Evolutionary conservation across 2,888 invertebrate genomes (phyloP).

Genomic region (Aspidiotus destructor): DNA sequence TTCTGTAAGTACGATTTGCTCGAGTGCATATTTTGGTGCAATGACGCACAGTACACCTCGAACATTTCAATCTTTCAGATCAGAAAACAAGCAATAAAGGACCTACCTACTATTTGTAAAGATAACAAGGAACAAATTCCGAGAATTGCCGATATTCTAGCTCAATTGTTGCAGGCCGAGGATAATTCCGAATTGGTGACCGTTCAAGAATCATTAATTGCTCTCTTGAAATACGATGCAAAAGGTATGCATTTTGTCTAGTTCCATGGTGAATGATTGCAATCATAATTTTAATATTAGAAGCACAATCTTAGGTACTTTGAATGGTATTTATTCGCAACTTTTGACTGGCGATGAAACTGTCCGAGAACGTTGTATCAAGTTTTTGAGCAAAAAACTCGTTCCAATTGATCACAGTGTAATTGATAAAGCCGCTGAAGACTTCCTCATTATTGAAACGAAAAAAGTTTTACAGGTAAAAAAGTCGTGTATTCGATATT

Average conservation of each 20-base stretch:
- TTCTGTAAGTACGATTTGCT: slow-evolving; percentile 53
- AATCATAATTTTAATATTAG: slow-evolving; percentile 5
- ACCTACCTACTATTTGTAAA: slow-evolving; percentile 76
- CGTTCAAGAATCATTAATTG: slow-evolving; percentile 70
- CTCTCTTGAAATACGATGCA: slow-evolving; percentile 64
- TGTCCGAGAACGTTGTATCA: slow-evolving; percentile 75
- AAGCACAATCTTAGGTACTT: slow-evolving; percentile 44
- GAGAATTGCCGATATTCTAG: slow-evolving; percentile 82
- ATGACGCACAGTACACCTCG: too few species aligned
- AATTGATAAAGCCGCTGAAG: slow-evolving; percentile 75
- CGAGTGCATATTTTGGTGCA: background rate
- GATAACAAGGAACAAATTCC: slow-evolving; percentile 71
- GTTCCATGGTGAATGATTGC: background rate
- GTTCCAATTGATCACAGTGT: slow-evolving; percentile 67
- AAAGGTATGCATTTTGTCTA: slow-evolving; percentile 44
- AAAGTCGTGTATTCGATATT: background rate
- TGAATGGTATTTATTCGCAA: slow-evolving; percentile 60
- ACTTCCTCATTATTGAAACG: slow-evolving; percentile 68
- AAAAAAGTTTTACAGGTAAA: slow-evolving; percentile 71
- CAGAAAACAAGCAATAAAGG: slow-evolving; percentile 86
- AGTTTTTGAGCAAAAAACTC: slow-evolving; percentile 74
- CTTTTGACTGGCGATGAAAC: slow-evolving; percentile 60
- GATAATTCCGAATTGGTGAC: slow-evolving; percentile 74
- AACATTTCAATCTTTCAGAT: slow-evolving; percentile 52
- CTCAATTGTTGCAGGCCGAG: slow-evolving; percentile 79